Evolutionary conservation across 2,888 invertebrate species (phyloP).

Genomic region (Drosophila gaucha): DNA sequence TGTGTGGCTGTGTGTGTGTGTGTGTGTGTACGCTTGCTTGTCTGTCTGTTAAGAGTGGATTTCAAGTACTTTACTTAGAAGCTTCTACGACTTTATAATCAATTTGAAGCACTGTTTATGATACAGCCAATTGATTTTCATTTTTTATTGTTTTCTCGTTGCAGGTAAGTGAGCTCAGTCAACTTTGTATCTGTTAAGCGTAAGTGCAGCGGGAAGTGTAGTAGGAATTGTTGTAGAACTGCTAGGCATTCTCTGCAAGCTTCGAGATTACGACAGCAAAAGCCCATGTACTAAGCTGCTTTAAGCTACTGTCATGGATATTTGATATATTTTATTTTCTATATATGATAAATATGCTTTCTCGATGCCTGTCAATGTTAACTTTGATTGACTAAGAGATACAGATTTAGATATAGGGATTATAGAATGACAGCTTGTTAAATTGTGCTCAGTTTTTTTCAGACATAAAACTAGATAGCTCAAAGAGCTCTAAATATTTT

Average conservation of each 20-base stretch:
- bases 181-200: slow-evolving; percentile 46
- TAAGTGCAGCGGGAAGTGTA: slow-evolving; percentile 34
- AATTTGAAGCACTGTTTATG: slow-evolving; percentile 56
- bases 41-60: slow-evolving; percentile 25
- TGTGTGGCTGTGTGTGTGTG: slow-evolving; percentile 1
- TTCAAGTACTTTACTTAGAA: slow-evolving; percentile 51
- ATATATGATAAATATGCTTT: not conserved
- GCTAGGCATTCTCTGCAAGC: not conserved
- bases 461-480: too few species aligned
- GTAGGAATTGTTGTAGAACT: not conserved
- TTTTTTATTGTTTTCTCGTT: slow-evolving; percentile 57
- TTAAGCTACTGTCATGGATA: not conserved
- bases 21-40: slow-evolving; percentile 10
- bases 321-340: not conserved
- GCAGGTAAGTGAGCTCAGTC: slow-evolving; percentile 52
- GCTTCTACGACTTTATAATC: slow-evolving; percentile 50
- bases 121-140: slow-evolving; percentile 56
- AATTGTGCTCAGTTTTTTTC: not conserved
- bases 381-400: not conserved
- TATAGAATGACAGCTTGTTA: not conserved
- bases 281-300: not conserved
- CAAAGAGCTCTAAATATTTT: too few species aligned
- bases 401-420: too few species aligned
- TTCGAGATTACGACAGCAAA: not conserved
- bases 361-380: not conserved